Conservation (phyloP, 2,797 vertebrate species). For the Pipistrellus kuhlii region DNA sequence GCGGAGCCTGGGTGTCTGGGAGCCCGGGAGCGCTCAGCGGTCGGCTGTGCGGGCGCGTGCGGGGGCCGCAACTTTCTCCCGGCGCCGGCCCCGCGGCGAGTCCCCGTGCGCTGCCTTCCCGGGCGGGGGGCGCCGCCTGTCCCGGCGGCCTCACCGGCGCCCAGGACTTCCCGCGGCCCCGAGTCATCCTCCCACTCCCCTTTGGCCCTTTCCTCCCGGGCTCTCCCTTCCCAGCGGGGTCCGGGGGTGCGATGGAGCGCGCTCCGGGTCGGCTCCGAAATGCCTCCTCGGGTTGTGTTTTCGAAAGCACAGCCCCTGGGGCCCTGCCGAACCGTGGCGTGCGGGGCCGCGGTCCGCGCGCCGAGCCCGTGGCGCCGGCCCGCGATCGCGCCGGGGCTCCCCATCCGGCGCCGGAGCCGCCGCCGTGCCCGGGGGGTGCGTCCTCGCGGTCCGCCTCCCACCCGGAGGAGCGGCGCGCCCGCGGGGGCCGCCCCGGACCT, state of each 20-base stretch:
- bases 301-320: slow-evolving; percentile 52
- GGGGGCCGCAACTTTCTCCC: slow-evolving; percentile 65
- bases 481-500: slow-evolving; percentile 38
- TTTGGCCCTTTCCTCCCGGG: not conserved
- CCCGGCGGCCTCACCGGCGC: not conserved
- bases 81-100: slow-evolving; percentile 21
- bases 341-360: not conserved
- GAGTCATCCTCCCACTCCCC: not conserved
- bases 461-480: slow-evolving; percentile 70
- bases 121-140: not conserved
- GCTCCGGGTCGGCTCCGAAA: not conserved
- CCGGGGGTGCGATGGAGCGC: slow-evolving; percentile 63
- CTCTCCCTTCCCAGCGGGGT: not conserved
- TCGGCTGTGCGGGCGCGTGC: not conserved
- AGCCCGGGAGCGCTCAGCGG: not conserved
- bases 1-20: not conserved
- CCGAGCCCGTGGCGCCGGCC: not conserved
- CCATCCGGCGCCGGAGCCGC: not conserved
- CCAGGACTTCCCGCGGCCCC: not conserved
- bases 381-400: not conserved
- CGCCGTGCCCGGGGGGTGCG: slow-evolving; percentile 18
- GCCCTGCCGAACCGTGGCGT: not conserved
- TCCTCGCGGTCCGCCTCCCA: slow-evolving; percentile 73
- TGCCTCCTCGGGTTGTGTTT: not conserved
- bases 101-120: not conserved